Percentiles rank a stretch among this genome's conserved stretches.
These are phyloP conservation scores for Mergus octosetaceus DNA, from an alignment of 2,797 vertebrate genomes.

Conservation along the genomic window DNA sequence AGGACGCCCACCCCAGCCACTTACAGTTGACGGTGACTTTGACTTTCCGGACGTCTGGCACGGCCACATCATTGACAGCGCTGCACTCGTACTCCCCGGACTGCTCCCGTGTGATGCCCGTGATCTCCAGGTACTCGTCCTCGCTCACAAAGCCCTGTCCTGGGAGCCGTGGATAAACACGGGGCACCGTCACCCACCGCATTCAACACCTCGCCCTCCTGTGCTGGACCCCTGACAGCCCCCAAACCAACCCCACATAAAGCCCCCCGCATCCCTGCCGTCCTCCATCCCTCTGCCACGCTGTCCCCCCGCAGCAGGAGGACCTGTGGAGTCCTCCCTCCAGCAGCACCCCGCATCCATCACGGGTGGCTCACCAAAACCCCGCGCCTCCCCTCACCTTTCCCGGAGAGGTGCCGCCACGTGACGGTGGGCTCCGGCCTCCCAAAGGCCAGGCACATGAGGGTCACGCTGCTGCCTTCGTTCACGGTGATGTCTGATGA, in stretches of 20 bases:
- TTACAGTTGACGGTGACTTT: conserved; percentile 97
- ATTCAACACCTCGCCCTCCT: not conserved
- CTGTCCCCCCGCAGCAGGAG: not conserved
- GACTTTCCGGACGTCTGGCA: conserved; percentile 88
- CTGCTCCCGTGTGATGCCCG: conserved; percentile 91
- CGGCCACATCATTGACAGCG: conserved; percentile 90
- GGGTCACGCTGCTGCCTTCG: conserved; percentile 91
- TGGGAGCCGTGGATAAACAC: conserved; percentile 25
- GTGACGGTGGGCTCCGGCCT: conserved; percentile 92
- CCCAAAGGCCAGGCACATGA: conserved; percentile 92
- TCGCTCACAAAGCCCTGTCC: conserved; percentile 88
- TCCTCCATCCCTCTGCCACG: too few species aligned
- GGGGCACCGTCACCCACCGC: not conserved
- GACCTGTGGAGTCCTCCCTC: not conserved
- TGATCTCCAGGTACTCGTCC: conserved; percentile 93
- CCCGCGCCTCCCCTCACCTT: conserved; percentile 78
- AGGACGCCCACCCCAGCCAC: not conserved
- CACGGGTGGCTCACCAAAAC: accelerated
- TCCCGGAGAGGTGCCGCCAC: conserved; percentile 90
- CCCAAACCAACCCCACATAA: not conserved
- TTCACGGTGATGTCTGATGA: conserved; percentile 92
- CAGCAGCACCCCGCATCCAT: too few species aligned
- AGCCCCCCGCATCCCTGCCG: not conserved
- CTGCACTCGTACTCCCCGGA: conserved; percentile 95
- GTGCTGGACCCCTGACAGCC: not conserved